Evolutionary conservation across 2,888 invertebrate genomes (phyloP).

Genomic region (Villa cingulata): DNA sequence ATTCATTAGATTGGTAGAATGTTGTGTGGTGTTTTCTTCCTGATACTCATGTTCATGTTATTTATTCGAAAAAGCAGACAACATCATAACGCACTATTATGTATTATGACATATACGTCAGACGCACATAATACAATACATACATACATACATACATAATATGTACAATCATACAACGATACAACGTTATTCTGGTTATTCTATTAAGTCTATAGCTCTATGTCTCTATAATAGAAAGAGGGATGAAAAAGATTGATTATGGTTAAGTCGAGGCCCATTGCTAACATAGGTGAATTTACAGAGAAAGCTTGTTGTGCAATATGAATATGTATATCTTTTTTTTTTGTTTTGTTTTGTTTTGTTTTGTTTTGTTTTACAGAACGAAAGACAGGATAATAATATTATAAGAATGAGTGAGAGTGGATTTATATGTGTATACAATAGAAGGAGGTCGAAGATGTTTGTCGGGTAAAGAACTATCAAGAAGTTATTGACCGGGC

Average conservation of each 20-base stretch:
- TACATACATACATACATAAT: not conserved
- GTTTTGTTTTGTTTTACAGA: not conserved
- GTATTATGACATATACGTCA: not conserved
- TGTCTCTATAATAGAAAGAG: too few relatives aligned
- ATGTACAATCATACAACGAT: not conserved
- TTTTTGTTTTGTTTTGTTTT: not conserved
- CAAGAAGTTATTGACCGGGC: conserved; percentile 10
- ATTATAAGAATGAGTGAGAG: not conserved
- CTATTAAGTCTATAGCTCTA: too few relatives aligned
- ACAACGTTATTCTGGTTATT: too few relatives aligned
- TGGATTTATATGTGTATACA: too few relatives aligned
- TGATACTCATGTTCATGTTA: not conserved
- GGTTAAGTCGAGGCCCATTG: not conserved
- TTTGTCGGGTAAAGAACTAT: conserved; percentile 7
- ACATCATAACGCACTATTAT: not conserved
- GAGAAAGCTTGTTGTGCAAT: not conserved
- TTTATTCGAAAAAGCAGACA: not conserved
- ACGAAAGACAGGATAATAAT: not conserved
- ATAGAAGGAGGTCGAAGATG: not conserved
- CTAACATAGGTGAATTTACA: not conserved
- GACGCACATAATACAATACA: not conserved
- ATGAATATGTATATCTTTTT: not conserved
- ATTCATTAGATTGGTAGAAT: not conserved
- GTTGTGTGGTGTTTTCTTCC: not conserved
- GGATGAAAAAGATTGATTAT: not conserved